Evolutionary conservation across 2,888 invertebrate species (phyloP), one percentile per base, ranked within the genome.

Genomic region (Geotrupes spiniger): DNA sequence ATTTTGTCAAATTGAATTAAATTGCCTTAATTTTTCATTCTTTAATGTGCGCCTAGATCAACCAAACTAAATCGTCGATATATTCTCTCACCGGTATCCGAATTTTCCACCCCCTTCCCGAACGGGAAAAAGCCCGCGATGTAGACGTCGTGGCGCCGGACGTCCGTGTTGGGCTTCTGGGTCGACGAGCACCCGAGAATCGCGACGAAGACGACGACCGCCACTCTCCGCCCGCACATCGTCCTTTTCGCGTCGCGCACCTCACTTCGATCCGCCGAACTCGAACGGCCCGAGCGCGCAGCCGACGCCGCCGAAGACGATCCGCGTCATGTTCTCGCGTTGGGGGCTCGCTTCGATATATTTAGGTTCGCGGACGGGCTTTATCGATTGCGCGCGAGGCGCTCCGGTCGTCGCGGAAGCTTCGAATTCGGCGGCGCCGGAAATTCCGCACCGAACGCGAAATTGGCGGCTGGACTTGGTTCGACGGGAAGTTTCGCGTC

Each of bases 111-210:
- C 27, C 89, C 88, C 66, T 82, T 84, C 36, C 89, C 89, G 68
- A 87, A 89, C 0, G 94, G 93, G 67, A 94, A 94, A 75, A 94
- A 93, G 8, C 93, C 93, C 1, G 93, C 93, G 62, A 93, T 91
- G 76, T 92, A 92, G 41, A 93, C 89, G 71, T 92, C 91, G 50
- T 89, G 88, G 36, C 87, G 79, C 53, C 87, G 81, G 60, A 79
- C 80, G 57, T 84, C 84, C 61, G 83, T 74, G 66, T 83, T 85
- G 10, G 85, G 85, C 67, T 83, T 84, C 72, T 85, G 85, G 14
- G 38, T 42, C 14, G 29, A 42, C 11, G 29, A 42, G 42, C 42
- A 47, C 12, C 37, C 15, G n/a, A 36, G 28, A n/a, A 47, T 27
- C 26, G 42, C 25, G n/a, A 47, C 27, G 17, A 47, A 15, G 21